Evolutionary conservation across 2,888 invertebrate genomes (phyloP).

Genomic region (Tolmerus cingulatus): DNA sequence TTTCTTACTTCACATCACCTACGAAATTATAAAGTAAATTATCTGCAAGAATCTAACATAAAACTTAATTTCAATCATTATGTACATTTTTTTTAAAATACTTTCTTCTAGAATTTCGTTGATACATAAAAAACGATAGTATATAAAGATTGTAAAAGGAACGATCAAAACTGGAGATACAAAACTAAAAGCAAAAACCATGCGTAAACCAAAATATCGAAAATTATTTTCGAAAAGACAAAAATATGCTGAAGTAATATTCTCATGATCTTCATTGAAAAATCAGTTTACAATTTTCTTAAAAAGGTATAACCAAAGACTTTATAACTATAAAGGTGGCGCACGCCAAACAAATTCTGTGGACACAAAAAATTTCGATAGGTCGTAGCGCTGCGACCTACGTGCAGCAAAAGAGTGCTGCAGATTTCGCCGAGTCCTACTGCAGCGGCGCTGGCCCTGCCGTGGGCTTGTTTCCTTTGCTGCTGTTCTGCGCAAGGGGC

Average conservation of each 20-base stretch:
- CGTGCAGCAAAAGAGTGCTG: no score
- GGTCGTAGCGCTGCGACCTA: no score
- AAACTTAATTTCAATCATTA: not conserved
- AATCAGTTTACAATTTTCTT: not conserved
- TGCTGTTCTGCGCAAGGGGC: no score
- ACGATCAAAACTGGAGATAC: not conserved
- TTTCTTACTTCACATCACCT: no score
- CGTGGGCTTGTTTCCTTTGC: no score
- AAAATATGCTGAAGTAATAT: not conserved
- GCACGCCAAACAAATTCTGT: no score
- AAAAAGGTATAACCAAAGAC: not conserved
- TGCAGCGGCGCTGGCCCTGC: no score
- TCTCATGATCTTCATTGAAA: not conserved
- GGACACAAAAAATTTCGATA: no score
- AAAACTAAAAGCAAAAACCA: not conserved
- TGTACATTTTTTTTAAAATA: not conserved
- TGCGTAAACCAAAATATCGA: not conserved
- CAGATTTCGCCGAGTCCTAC: no score
- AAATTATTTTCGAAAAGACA: not conserved
- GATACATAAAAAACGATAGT: not conserved
- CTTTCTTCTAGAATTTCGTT: not conserved
- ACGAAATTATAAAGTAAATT: no score
- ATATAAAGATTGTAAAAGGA: not conserved
- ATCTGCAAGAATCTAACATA: no score
- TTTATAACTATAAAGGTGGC: no score